Percentiles rank a stretch among this genome's conserved stretches.
These are phyloP conservation scores for Nomada flava DNA, from an alignment of 2,888 invertebrate genomes.

Conservation along the genomic window DNA sequence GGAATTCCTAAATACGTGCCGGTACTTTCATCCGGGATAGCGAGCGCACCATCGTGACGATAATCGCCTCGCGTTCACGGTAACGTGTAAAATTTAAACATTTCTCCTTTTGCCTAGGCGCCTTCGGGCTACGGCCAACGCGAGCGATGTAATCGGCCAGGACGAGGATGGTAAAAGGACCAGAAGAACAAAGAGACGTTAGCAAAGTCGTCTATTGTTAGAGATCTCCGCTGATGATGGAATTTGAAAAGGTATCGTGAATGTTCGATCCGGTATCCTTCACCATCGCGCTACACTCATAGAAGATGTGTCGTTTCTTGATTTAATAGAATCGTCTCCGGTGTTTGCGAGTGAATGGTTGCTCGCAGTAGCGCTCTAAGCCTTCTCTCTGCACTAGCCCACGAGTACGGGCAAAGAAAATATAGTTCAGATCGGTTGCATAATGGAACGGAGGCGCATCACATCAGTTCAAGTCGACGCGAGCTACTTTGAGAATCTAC, in stretches of 20 bases:
- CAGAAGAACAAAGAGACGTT: slow-evolving; percentile 29
- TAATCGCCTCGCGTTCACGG: slow-evolving; percentile 35
- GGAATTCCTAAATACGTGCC: slow-evolving; percentile 56
- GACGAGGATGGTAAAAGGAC: slow-evolving; percentile 3
- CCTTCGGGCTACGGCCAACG: slow-evolving; percentile 26
- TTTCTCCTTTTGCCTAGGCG: slow-evolving; percentile 7
- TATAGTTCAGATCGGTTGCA: slow-evolving; percentile 69
- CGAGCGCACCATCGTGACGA: slow-evolving; percentile 31
- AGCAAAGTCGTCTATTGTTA: neutral
- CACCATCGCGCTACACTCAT: slow-evolving; percentile 22
- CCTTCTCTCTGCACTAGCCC: slow-evolving; percentile 39
- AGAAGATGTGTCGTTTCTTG: slow-evolving; percentile 28
- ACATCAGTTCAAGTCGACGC: slow-evolving; percentile 28
- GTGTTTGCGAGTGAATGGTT: slow-evolving; percentile 65
- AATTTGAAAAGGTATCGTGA: slow-evolving; percentile 43
- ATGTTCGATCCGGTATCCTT: slow-evolving; percentile 21
- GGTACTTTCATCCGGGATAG: slow-evolving; percentile 52
- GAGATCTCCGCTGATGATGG: slow-evolving; percentile 7
- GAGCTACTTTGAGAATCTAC: slow-evolving; percentile 49
- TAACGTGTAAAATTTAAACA: slow-evolving; percentile 39
- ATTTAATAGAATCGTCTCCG: slow-evolving; percentile 39
- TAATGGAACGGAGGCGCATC: slow-evolving; percentile 65
- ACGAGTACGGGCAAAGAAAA: slow-evolving; percentile 60
- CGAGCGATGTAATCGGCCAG: neutral
- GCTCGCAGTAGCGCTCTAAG: slow-evolving; percentile 60